A percentile compares a stretch with the other conserved stretches of the same genome.
These are phyloP conservation scores for Micrasema longulum DNA, from an alignment of 1,140 invertebrate genomes.

Conservation along the genomic window DNA sequence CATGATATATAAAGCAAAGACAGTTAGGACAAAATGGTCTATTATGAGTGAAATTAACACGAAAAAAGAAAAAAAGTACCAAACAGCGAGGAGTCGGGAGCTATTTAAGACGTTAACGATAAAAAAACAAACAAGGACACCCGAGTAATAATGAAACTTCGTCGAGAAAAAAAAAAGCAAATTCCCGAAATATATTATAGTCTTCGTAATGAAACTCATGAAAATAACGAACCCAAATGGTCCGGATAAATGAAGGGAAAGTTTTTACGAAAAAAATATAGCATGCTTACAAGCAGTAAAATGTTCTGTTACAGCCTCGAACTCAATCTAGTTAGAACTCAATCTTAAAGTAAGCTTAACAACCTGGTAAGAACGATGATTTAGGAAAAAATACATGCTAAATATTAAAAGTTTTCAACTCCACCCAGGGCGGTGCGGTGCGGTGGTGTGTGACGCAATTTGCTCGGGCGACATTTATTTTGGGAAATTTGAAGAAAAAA, in stretches of 20 bases:
- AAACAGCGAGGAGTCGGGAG: not conserved
- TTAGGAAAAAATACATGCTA: no score
- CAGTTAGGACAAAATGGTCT: no score
- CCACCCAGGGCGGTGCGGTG: no score
- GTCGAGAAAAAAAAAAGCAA: not conserved
- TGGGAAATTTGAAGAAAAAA: no score
- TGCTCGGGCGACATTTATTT: no score
- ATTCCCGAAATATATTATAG: constrained; percentile 13
- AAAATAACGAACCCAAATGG: constrained; percentile 30
- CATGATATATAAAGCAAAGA: no score
- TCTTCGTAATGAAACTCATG: constrained; percentile 19
- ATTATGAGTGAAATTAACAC: no score
- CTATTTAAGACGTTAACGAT: not conserved
- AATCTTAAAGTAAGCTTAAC: not conserved
- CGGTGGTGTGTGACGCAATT: no score
- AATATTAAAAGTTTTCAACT: no score
- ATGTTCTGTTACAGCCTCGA: not conserved
- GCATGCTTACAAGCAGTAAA: constrained; percentile 24
- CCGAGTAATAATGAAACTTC: not conserved
- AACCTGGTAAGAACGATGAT: not conserved
- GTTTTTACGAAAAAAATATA: constrained; percentile 19
- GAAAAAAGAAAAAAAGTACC: not conserved
- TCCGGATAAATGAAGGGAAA: not conserved
- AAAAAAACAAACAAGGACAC: constrained; percentile 14
- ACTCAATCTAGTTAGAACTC: constrained; percentile 19